Base-by-base conservation (phyloP, 2,113 vertebrate genomes). In the Nothocercus nigrocapillus region DNA sequence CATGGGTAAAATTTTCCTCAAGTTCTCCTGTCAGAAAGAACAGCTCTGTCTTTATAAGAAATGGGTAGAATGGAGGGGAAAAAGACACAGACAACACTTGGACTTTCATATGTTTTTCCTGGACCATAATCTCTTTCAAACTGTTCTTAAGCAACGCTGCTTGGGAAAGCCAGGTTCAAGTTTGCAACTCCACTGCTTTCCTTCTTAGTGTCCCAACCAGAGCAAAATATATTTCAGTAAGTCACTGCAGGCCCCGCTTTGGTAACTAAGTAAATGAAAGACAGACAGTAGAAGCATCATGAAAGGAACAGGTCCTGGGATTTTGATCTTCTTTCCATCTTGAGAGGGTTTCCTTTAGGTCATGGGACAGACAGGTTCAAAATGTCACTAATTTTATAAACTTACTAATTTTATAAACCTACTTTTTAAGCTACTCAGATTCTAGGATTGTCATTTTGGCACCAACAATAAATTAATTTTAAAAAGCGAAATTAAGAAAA, bases 401-500 rank as follows among this genome's bases (percentile, higher is more conserved):
- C 3, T 13, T 85, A 36, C 7, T 75, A 24, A 89, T 73, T 86
- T 83, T 44, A 49, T 36, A 53, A 18, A 82, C 4, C 15, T 85
- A n/a, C 7, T 75, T 92, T 89, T 89, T 61, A 78, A 72, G 56
- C 28, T 91, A 38, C 27, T 88, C 20, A 67, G 53, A 94, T 73
- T 85, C n/a, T 77, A 82, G 62, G 74, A 36, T 36, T 89, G 54
- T 67, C 86, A 92, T 64, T 80, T 69, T 88, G 79, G 74, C 36
- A 88, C 47, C 24, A 90, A 86, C 86, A 92, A 80, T 72, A 89
- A 77, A 94, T 64, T 89, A 68, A 44, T 44, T 45, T 44, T 75
- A 89, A 78, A 91, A 95, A 94, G 92, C 68, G 14, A 89, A 92
- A 82, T 88, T 88, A 95, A 84, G 54, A 81, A 86, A 86, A 96